These are phyloP conservation scores for Sardinella longiceps DNA, from an alignment of 2,797 vertebrate species.

Conservation along the genomic window DNA sequence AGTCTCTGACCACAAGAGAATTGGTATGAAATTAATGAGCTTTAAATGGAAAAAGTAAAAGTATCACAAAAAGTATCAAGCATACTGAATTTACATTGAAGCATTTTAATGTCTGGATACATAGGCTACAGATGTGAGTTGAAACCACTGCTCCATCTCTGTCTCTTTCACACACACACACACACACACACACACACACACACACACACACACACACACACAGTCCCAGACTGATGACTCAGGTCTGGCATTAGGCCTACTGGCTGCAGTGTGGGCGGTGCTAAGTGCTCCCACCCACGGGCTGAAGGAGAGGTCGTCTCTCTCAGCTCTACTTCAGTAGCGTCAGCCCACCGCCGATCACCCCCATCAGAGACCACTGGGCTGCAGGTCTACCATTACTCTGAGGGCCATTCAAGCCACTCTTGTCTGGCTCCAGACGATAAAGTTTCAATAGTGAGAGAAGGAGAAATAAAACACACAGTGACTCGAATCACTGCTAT, in stretches of 20 bases:
- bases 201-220: constrained; percentile 6
- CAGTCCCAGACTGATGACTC: constrained; percentile 41
- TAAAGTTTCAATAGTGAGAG: too few species aligned
- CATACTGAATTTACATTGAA: too few species aligned
- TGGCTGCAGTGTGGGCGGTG: constrained; percentile 10
- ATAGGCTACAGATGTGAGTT: too few species aligned
- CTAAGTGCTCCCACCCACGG: constrained; percentile 33
- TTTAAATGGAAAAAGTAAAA: too few species aligned
- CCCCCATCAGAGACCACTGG: background rate
- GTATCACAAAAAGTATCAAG: too few species aligned
- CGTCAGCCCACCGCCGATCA: background rate
- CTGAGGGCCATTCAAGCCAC: background rate
- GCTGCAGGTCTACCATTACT: background rate
- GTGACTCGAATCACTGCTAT: background rate
- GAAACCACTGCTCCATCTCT: too few species aligned
- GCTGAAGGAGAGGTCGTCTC: constrained; percentile 9
- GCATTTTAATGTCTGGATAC: too few species aligned
- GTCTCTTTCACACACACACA: too few species aligned
- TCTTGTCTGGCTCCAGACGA: too few species aligned
- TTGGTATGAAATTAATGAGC: too few species aligned
- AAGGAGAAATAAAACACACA: background rate
- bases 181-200: background rate
- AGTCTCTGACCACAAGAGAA: too few species aligned
- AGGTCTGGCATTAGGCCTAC: constrained; percentile 9
- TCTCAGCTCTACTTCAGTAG: constrained; percentile 24